Base-by-base conservation (phyloP, 2,797 vertebrate species). In the Hyperoplus lanceolatus region DNA sequence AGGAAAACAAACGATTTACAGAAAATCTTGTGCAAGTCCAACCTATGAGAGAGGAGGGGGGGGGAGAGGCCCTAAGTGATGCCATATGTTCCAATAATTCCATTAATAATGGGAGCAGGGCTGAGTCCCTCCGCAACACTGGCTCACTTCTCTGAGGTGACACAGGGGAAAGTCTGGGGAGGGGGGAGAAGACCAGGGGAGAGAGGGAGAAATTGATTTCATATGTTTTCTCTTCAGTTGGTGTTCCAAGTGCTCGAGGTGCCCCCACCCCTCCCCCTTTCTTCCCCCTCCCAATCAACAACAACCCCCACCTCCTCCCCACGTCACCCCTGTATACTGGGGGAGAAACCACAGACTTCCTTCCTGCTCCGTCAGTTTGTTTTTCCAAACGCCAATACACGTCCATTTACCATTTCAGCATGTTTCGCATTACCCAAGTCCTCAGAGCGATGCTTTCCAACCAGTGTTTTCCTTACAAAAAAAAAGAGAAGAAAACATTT, bases 81-180 rank as follows among this genome's bases (percentile, higher is more conserved):
- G 92, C 93, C 93, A 95, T 90, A 94, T 95, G 94, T 90, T 93
- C 83, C 91, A 92, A 94, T 94, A 93, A 94, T 91, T 92, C 91
- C 90, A 93, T 94, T 94, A 94, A 93, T 93, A 94, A 92, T 89
- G 86, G 81, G 88, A 91, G 85, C 85, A 73, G 90, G 90, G 88
- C 88, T 72, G 77, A 82, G 92, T 92, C 89, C 87, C 87, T 83
- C 76, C 16, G 60, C 87, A 93, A 91, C 92, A 93, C 93, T 90
- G 91, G 87, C 90, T 92, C 80, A 69, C 90, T 90, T 91, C 91
- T 91, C 90, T 82, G 91, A 94, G 94, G 94, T 94, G 93, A 95
- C 93, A 94, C 88, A 73, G 86, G 87, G 85, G 87, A 89, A 86
- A 83, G 81, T 41, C 5, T 16, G 73, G 74, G 60, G 69, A 72